Base-by-base conservation (phyloP, 2,888 invertebrate genomes). In the Phragmatobia fuliginosa region DNA sequence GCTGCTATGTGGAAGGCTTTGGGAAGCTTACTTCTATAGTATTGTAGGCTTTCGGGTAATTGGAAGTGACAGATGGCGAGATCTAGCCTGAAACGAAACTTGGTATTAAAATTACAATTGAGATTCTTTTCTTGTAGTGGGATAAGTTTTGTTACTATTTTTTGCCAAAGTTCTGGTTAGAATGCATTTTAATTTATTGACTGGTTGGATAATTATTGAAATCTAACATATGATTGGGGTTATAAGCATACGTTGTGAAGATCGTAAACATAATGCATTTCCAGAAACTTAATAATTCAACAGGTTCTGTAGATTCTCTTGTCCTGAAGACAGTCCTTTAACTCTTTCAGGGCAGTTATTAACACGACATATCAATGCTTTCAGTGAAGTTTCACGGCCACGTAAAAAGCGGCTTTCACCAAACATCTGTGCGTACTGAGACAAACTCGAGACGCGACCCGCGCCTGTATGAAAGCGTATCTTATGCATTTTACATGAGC, bases 401-500 rank as follows among this genome's bases (percentile, higher is more conserved):
- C 83, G 86, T 85, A 88, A 89, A 88, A 85, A 83, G 68, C 74
- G 83, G 90, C 91, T 92, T 91, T 92, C 92, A 83, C 90, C 89
- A 77, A 87, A 90, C 92, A 91, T 90, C 90, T 91, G 93, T 90
- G 91, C 91, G 90, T 90, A 87, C 85, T 85, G 90, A 90, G 91
- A 90, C 92, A 86, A 87, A 82, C 87, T 85, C 89, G 91, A 89
- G 91, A 88, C 90, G 87, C 83, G 81, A 79, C 83, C 81, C 78
- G 80, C 68, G 79, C 81, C 81, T 80, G 76, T 88, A 87, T 84
- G 90, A 88, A 88, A 91, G 90, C 91, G 90, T 90, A 95, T 95
- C 96, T 96, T 96, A 96, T 96, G 96, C 96, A 96, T 96, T 96
- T 96, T 96, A 96, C 96, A 96, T 96, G 96, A 96, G 96, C 82